Conservation (phyloP, 2,888 invertebrate species). For the Pristionchus maxplancki region DNA sequence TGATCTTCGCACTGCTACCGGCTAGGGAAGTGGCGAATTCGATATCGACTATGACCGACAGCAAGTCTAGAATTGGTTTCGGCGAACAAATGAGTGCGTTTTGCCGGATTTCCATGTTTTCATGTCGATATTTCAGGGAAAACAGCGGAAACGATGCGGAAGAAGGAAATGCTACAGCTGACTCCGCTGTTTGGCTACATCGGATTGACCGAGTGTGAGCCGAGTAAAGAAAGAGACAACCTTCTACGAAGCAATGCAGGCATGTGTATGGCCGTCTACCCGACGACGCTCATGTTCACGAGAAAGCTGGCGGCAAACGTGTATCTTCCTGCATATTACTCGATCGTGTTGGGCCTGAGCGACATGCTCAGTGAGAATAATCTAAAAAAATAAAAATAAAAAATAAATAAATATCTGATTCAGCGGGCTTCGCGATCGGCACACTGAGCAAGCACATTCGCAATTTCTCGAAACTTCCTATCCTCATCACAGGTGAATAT, state of each 20-base stretch:
- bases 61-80: neutral
- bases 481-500: neutral
- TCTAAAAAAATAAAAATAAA: neutral
- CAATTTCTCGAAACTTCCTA: neutral
- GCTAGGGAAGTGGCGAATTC: neutral
- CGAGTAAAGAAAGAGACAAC: neutral
- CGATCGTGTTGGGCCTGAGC: slow-evolving; percentile 5
- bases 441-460: neutral
- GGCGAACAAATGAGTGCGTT: neutral
- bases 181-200: neutral
- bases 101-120: neutral
- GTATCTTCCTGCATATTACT: slow-evolving; percentile 41
- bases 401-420: neutral
- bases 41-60: neutral
- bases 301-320: neutral
- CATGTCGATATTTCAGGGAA: neutral
- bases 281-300: slow-evolving; percentile 47
- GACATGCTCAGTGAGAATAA: slow-evolving; percentile 50
- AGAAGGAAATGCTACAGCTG: neutral
- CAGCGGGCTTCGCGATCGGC: neutral
- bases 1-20: neutral
- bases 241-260: no score
- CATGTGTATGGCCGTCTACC: slow-evolving; percentile 3
- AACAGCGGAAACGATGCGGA: neutral
- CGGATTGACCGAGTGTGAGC: neutral